Evolutionary conservation across 2,113 vertebrate species (phyloP).

Genomic region (Xenopus laevis): DNA sequence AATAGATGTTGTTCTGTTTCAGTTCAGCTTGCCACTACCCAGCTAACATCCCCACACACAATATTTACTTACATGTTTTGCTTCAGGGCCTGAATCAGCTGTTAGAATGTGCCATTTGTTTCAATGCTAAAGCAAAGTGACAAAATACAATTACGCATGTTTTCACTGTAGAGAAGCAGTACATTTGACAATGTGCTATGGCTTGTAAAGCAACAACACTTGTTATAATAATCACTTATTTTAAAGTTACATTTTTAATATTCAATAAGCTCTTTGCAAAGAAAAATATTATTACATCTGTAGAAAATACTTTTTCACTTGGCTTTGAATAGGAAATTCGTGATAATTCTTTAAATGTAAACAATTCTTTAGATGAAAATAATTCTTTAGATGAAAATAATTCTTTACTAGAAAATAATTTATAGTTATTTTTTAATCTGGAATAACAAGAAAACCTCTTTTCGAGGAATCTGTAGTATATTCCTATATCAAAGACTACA

Average conservation of each 20-base stretch:
- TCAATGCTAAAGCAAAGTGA: conserved; percentile 15
- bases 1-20: conserved; percentile 19
- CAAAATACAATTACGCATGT: conserved; percentile 7
- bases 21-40: not conserved
- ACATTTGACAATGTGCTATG: conserved; percentile 9
- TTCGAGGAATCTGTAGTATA: too few species aligned
- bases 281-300: too few species aligned
- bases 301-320: not conserved
- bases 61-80: conserved; percentile 21
- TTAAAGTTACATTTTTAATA: not conserved
- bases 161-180: conserved; percentile 1
- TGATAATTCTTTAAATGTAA: too few species aligned
- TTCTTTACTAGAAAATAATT: too few species aligned
- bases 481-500: too few species aligned
- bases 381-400: too few species aligned
- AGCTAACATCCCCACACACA: conserved; percentile 24
- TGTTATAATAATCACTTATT: not conserved
- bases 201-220: not conserved
- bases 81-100: conserved; percentile 21
- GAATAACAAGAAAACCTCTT: too few species aligned
- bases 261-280: not conserved
- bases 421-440: too few species aligned
- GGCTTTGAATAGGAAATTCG: too few species aligned
- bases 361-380: too few species aligned
- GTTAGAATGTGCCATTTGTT: conserved; percentile 5